phyloP scores from a whole-genome alignment of 2,888 invertebrate genomes.

The Phaonia tiefii region DNA sequence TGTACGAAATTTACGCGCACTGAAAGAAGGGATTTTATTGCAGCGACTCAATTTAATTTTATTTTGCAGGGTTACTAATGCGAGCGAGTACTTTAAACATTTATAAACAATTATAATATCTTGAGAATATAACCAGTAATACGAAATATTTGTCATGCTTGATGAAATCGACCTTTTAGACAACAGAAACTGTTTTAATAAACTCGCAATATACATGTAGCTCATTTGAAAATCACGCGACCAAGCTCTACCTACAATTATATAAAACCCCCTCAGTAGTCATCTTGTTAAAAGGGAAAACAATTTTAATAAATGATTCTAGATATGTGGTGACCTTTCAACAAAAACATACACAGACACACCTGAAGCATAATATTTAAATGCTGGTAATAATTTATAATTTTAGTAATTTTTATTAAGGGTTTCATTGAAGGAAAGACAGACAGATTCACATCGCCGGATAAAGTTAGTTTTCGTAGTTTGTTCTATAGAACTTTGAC shows the following conservation, averaged over 20 bases:
- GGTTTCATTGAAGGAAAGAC: too few relatives aligned
- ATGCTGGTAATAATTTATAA: too few relatives aligned
- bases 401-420: too few relatives aligned
- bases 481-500: not conserved
- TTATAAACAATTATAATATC: conserved; percentile 10
- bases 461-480: too few relatives aligned
- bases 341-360: conserved; percentile 9
- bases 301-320: not conserved
- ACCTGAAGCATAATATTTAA: too few relatives aligned
- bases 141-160: conserved; percentile 28
- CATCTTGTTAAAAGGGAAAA: not conserved
- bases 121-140: not conserved
- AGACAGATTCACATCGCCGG: too few relatives aligned
- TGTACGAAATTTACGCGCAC: too few relatives aligned
- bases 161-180: conserved; percentile 17
- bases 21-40: too few relatives aligned
- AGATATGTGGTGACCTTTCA: conserved; percentile 56
- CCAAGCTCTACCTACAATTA: not conserved
- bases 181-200: not conserved
- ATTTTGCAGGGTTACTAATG: too few relatives aligned
- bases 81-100: too few relatives aligned
- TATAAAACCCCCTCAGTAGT: not conserved
- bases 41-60: too few relatives aligned
- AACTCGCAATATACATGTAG: not conserved
- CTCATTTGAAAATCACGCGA: not conserved